Conservation (phyloP, 2,888 invertebrate species). For the Ormyrus thymus region DNA sequence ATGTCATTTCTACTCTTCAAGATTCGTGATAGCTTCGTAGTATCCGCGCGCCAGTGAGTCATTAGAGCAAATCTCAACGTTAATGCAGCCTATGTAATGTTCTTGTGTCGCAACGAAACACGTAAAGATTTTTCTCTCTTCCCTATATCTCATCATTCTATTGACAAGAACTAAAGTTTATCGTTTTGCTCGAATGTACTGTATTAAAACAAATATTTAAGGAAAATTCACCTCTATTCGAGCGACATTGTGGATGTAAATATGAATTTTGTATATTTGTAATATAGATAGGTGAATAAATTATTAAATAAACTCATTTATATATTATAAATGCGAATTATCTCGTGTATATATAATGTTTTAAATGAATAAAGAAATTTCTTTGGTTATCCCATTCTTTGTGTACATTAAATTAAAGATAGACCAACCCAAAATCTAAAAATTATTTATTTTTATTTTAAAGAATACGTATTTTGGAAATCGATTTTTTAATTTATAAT, state of each 20-base stretch:
- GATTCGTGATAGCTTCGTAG: conserved; percentile 56
- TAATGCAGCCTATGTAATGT: conserved; percentile 55
- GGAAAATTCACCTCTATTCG: conserved; percentile 46
- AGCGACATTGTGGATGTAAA: conserved; percentile 54
- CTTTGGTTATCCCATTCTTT: conserved; percentile 8
- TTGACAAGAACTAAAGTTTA: conserved; percentile 42
- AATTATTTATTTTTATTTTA: too few species aligned
- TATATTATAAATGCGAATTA: conserved; percentile 43
- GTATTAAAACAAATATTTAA: conserved; percentile 34
- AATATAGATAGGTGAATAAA: conserved; percentile 54
- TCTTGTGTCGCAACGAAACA: conserved; percentile 58
- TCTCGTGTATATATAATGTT: conserved; percentile 50
- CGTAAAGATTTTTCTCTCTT: conserved; percentile 56
- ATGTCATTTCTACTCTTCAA: conserved; percentile 54
- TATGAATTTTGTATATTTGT: conserved; percentile 58
- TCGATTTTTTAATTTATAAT: too few species aligned
- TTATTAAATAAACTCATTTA: conserved; percentile 54
- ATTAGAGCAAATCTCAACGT: conserved; percentile 54
- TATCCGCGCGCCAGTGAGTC: conserved; percentile 51
- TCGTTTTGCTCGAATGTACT: conserved; percentile 46
- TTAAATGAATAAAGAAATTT: conserved; percentile 41
- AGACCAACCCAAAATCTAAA: too few species aligned
- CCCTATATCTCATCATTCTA: conserved; percentile 52
- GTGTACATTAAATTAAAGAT: too few species aligned
- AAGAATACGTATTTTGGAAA: too few species aligned